Percentiles rank a stretch among this genome's conserved stretches.
Conservation (phyloP, 2,113 vertebrate species). For the Nicator chloris region DNA sequence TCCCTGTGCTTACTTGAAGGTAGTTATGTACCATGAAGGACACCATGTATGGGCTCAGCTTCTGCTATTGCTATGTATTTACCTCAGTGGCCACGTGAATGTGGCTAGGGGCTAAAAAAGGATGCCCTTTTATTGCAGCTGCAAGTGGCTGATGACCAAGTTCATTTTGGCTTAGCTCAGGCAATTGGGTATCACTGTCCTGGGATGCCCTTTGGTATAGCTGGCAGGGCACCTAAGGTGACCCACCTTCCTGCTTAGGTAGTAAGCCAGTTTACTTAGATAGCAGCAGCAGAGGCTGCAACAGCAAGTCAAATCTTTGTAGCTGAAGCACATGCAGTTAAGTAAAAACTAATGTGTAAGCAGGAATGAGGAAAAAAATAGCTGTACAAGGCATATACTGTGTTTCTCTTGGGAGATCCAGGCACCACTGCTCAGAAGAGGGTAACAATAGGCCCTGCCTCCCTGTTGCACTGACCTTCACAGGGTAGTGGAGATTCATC, state of each 20-base stretch:
- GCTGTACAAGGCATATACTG: no score
- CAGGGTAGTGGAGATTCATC: rapidly evolving
- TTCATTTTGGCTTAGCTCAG: neutral
- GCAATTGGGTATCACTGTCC: neutral
- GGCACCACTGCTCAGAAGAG: neutral
- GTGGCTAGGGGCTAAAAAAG: neutral
- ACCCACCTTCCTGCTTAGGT: neutral
- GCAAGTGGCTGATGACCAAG: neutral
- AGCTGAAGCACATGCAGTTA: neutral
- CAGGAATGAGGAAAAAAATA: neutral
- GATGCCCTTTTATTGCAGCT: neutral
- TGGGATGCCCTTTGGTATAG: neutral
- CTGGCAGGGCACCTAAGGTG: neutral
- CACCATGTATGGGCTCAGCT: neutral
- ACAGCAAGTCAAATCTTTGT: neutral
- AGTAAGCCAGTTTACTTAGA: neutral
- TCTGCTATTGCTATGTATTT: neutral
- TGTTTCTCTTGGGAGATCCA: neutral
- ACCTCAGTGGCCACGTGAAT: rapidly evolving
- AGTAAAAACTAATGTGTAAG: neutral
- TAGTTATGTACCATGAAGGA: no score
- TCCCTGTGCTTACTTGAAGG: neutral
- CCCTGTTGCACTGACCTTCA: neutral
- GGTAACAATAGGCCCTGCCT: neutral
- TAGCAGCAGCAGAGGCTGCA: neutral